A percentile compares a stretch with the other conserved stretches of the same genome.
Evolutionary conservation across 2,797 vertebrate species (phyloP).

Genomic region (Siniperca obscura): DNA sequence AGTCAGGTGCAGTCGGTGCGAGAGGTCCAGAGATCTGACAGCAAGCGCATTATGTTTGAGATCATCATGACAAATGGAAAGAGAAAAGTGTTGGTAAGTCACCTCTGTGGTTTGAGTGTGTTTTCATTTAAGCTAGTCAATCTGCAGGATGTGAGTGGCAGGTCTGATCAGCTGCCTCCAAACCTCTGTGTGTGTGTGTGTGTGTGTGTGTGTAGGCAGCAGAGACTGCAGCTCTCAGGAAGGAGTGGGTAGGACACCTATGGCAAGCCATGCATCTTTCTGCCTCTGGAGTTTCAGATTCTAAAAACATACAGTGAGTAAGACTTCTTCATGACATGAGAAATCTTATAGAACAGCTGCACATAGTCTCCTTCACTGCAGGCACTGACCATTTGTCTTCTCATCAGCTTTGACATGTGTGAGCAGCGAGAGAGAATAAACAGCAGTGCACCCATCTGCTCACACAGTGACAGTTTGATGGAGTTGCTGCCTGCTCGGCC

Average conservation of each 20-base stretch:
- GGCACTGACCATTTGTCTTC: neutral
- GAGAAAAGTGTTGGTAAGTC: conserved; percentile 86
- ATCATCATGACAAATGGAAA: conserved; percentile 87
- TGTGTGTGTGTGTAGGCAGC: conserved; percentile 77
- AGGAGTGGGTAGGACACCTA: conserved; percentile 79
- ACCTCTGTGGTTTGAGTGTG: too few species aligned
- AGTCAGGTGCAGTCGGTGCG: conserved; percentile 85
- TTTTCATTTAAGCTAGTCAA: neutral
- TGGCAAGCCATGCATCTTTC: conserved; percentile 83
- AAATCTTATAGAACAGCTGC: too few species aligned
- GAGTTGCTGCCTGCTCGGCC: conserved; percentile 19
- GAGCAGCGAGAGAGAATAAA: conserved; percentile 42
- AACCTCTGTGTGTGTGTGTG: conserved; percentile 1
- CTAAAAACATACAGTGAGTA: conserved; percentile 64
- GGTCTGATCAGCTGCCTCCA: neutral
- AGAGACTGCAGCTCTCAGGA: conserved; percentile 79
- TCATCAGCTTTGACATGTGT: conserved; percentile 38
- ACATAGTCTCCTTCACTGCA: neutral
- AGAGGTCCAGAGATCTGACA: conserved; percentile 64
- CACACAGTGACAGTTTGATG: conserved; percentile 8
- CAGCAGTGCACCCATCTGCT: conserved; percentile 21
- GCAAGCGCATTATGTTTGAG: conserved; percentile 84
- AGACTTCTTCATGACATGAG: too few species aligned
- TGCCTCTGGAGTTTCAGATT: conserved; percentile 7
- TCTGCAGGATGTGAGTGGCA: neutral